Evolutionary conservation across 2,888 invertebrate species (phyloP).

Genomic region (Yponomeuta plumbellus): DNA sequence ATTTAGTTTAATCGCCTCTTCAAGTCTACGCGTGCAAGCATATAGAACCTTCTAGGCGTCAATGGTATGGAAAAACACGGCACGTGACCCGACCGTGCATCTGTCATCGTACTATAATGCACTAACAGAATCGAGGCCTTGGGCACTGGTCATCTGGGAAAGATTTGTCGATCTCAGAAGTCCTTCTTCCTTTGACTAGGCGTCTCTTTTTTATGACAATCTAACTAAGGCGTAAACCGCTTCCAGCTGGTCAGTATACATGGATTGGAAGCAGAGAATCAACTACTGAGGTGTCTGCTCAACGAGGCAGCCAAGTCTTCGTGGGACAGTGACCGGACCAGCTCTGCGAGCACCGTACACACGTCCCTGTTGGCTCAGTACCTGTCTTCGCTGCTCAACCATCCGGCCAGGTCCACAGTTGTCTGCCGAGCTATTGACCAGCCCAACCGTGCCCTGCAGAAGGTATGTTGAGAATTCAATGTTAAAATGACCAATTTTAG

Average conservation of each 20-base stretch:
- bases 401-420: conserved; percentile 90
- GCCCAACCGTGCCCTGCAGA: conserved; percentile 83
- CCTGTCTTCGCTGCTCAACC: conserved; percentile 85
- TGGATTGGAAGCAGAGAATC: conserved; percentile 98
- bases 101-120: too few relatives aligned
- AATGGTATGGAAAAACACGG: too few relatives aligned
- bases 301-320: conserved; percentile 87
- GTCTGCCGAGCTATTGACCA: conserved; percentile 93
- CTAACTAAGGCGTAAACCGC: conserved; percentile 14
- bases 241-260: conserved; percentile 90
- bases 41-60: too few relatives aligned
- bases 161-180: too few relatives aligned
- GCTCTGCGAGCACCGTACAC: conserved; percentile 84
- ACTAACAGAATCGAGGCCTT: too few relatives aligned
- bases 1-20: too few relatives aligned
- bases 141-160: too few relatives aligned
- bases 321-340: conserved; percentile 77
- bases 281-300: conserved; percentile 95
- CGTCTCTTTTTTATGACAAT: background rate
- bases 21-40: too few relatives aligned
- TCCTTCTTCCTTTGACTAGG: background rate
- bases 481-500: too few relatives aligned
- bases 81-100: too few relatives aligned
- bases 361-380: conserved; percentile 73
- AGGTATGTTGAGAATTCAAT: conserved; percentile 40